Conservation (phyloP, 2,797 vertebrate genomes). For the Cyclura pinguis region DNA sequence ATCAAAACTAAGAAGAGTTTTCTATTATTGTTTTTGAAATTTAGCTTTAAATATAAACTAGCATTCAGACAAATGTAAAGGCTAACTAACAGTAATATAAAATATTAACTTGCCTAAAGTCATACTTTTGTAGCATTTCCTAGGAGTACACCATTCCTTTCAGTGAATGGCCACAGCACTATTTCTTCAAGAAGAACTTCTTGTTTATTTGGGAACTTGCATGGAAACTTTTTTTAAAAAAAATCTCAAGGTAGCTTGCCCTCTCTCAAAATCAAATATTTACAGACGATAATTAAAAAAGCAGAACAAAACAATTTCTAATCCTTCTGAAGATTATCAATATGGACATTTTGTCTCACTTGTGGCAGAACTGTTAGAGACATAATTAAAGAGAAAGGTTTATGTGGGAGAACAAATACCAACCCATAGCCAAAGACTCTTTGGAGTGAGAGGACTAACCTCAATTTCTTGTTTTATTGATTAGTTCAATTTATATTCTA, state of each 20-base stretch:
- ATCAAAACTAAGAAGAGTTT: background rate
- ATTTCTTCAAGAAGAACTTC: background rate
- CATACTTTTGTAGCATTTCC: background rate
- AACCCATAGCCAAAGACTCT: background rate
- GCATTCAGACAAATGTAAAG: no score
- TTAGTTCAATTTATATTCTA: no score
- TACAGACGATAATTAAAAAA: background rate
- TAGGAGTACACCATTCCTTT: background rate
- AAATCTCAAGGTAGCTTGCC: no score
- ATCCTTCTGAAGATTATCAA: background rate
- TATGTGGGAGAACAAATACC: background rate
- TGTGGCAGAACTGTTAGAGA: background rate
- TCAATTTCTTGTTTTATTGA: background rate
- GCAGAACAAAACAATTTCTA: slow-evolving; percentile 6
- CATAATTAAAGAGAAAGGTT: background rate
- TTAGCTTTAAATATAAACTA: no score
- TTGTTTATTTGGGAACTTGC: no score
- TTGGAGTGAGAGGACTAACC: background rate
- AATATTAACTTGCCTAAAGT: background rate
- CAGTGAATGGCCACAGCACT: background rate
- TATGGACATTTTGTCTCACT: background rate
- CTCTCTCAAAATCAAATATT: background rate
- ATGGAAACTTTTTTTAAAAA: no score
- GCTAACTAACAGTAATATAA: no score
- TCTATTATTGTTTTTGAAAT: background rate